Percentiles rank a stretch among this genome's conserved stretches.
These are phyloP conservation scores for Magallana angulata DNA, from an alignment of 1,140 invertebrate genomes.

Conservation along the genomic window DNA sequence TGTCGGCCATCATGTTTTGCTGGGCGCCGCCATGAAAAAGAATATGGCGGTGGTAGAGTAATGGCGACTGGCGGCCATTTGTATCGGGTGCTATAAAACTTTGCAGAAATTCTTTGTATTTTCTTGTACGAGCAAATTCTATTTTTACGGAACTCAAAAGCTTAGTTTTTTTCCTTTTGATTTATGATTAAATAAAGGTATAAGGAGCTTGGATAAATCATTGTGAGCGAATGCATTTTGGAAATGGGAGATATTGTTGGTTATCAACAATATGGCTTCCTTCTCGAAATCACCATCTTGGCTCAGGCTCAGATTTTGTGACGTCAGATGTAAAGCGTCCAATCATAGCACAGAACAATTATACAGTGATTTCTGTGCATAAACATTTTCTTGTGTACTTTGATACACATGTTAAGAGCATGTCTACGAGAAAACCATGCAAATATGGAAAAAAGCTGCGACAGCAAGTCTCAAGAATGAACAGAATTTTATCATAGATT, in stretches of 20 bases:
- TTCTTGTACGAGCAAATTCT: not conserved
- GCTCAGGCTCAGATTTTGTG: conserved; percentile 26
- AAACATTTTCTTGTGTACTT: too few relatives aligned
- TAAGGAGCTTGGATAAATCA: not conserved
- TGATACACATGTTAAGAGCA: too few relatives aligned
- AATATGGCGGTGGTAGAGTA: conserved; percentile 83
- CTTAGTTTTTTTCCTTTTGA: not conserved
- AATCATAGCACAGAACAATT: not conserved
- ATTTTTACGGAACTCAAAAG: not conserved
- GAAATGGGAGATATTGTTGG: conserved; percentile 21
- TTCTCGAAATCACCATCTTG: conserved; percentile 39
- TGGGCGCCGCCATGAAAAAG: conserved; percentile 84
- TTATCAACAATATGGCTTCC: conserved; percentile 46
- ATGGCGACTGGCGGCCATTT: conserved; percentile 80
- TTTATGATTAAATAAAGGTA: not conserved
- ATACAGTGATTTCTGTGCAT: not conserved
- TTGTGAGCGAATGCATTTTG: not conserved
- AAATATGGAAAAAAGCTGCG: too few relatives aligned
- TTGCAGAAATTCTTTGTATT: not conserved
- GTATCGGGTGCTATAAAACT: conserved; percentile 3
- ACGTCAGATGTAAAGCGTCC: conserved; percentile 14
- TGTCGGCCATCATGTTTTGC: conserved; percentile 81
- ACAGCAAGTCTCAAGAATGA: too few relatives aligned
- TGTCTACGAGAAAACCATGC: too few relatives aligned
- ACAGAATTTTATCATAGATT: too few relatives aligned